Conservation (phyloP, 2,797 vertebrate genomes). For the Distichodus sexfasciatus region DNA sequence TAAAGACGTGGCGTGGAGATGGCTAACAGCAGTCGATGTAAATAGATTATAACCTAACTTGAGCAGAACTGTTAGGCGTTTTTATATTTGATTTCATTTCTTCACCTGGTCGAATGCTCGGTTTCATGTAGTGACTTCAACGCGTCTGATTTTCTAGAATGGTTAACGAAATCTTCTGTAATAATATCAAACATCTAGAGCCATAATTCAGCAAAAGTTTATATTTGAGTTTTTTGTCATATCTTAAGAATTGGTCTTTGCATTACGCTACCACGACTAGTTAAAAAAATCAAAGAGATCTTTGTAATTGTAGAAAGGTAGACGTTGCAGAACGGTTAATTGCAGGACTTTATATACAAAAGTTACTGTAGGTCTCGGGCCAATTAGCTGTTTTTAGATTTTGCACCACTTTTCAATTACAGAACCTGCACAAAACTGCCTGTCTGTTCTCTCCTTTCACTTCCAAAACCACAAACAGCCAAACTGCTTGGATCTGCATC, state of each 20-base stretch:
- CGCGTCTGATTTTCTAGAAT: neutral
- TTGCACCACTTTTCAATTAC: slow-evolving; percentile 47
- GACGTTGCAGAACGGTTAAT: no score
- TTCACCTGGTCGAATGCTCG: slow-evolving; percentile 13
- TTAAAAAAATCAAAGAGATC: neutral
- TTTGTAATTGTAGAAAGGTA: no score
- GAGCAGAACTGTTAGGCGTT: slow-evolving; percentile 20
- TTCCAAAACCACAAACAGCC: slow-evolving; percentile 28
- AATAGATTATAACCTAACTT: slow-evolving; percentile 12
- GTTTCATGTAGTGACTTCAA: slow-evolving; percentile 31
- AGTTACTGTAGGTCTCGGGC: neutral
- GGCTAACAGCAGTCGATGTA: slow-evolving; percentile 28
- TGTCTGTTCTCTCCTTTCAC: slow-evolving; percentile 21
- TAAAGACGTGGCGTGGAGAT: slow-evolving; percentile 8
- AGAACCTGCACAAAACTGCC: slow-evolving; percentile 43
- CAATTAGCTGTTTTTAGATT: slow-evolving; percentile 13
- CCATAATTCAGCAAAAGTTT: neutral
- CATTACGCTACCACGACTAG: no score
- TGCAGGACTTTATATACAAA: slow-evolving; percentile 26
- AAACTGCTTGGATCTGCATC: slow-evolving; percentile 28
- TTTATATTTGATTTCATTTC: slow-evolving; percentile 27
- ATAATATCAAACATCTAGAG: slow-evolving; percentile 33
- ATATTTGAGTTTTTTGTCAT: neutral
- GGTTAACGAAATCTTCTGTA: slow-evolving; percentile 12
- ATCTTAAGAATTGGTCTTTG: neutral